Evolutionary conservation across 2,888 invertebrate genomes (phyloP).

Genomic region (Macrostomum cliftonense): DNA sequence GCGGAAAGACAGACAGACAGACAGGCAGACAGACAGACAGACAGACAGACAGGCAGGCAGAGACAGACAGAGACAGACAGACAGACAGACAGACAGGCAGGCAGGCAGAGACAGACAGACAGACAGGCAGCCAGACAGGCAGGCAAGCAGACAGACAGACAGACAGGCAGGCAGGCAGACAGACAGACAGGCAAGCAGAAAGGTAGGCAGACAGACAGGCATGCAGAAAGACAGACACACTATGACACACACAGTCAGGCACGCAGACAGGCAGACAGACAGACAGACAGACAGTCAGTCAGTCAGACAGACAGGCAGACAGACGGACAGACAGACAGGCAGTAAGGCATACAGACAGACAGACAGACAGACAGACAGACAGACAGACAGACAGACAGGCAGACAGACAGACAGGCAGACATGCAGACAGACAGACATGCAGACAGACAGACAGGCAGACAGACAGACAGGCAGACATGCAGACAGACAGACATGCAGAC

Average conservation of each 20-base stretch:
- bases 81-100: background rate
- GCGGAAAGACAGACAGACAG: background rate
- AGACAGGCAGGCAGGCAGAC: background rate
- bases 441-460: background rate
- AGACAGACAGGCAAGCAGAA: background rate
- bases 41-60: background rate
- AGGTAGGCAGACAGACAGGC: background rate
- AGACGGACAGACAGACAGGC: background rate
- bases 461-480: background rate
- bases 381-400: background rate
- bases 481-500: background rate
- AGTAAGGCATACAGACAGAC: too few species aligned
- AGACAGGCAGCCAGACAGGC: too few species aligned
- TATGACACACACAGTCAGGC: too few species aligned
- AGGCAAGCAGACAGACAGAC: background rate
- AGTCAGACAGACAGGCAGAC: background rate
- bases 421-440: too few species aligned
- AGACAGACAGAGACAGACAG: too few species aligned
- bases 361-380: background rate
- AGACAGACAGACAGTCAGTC: background rate
- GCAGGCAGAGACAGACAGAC: background rate
- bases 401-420: background rate
- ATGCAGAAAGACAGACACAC: background rate
- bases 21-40: background rate
- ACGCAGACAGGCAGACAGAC: background rate